These are phyloP conservation scores for Polypedilum pembai DNA, from an alignment of 1,140 invertebrate species.

Conservation along the genomic window DNA sequence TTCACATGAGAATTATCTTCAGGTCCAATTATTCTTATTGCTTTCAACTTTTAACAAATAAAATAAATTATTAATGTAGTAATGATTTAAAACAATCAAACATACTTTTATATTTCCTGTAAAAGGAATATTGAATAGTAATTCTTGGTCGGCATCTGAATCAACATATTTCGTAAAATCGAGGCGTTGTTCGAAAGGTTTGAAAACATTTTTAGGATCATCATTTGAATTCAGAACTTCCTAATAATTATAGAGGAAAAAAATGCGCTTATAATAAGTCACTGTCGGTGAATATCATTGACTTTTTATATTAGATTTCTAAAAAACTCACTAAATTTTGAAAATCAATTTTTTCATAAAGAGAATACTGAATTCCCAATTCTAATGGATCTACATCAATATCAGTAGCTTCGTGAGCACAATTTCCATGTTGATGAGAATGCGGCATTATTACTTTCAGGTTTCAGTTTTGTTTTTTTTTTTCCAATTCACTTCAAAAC, in stretches of 20 bases:
- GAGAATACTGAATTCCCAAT: conserved; percentile 75
- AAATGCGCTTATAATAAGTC: no score
- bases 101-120: conserved; percentile 77
- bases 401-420: conserved; percentile 34
- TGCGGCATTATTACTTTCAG: neutral
- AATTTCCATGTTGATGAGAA: conserved; percentile 25
- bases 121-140: conserved; percentile 93
- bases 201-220: conserved; percentile 82
- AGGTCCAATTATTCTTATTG: conserved; percentile 81
- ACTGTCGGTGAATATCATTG: neutral
- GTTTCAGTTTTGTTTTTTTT: neutral
- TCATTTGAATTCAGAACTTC: conserved; percentile 52
- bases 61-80: no score
- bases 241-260: no score
- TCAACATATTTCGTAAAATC: conserved; percentile 80
- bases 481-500: neutral
- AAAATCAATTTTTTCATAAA: conserved; percentile 83
- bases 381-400: conserved; percentile 58
- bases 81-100: no score
- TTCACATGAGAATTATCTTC: conserved; percentile 75
- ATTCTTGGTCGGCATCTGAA: conserved; percentile 89
- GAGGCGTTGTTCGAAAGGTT: conserved; percentile 81
- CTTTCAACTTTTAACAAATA: conserved; percentile 56
- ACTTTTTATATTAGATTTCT: conserved; percentile 47
- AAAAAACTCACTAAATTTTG: conserved; percentile 87